Base-by-base conservation (phyloP, 2,797 vertebrate genomes). In the Threskiornis aethiopicus region DNA sequence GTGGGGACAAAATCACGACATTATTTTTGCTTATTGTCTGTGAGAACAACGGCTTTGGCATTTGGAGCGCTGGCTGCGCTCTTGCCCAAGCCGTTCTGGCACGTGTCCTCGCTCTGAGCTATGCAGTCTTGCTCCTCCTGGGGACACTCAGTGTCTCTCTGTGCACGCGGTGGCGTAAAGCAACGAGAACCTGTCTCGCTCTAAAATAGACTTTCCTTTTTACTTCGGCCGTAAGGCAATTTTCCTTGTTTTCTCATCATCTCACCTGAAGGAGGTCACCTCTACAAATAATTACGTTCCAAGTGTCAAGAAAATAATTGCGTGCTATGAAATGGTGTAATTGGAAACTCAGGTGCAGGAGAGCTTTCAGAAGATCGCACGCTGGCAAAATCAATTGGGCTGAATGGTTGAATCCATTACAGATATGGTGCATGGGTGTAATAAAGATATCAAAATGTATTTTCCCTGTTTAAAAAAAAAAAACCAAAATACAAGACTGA, bases 241-340 rank as follows among this genome's bases (percentile, higher is more conserved):
- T 84, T 70, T 41, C 31, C 29, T n/a, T 20, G 16, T 31, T 64
- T 58, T 84, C 61, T 44, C 61, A 77, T 52, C 33, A 22, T 44
- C 61, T 79, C 52, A 71, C 41, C 67, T 37, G 51, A 61, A 84
- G 72, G 52, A 79, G 28, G 73, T 81, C 69, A 57, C 29, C 55
- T 79, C 65, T 39, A 16, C 72, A 75, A 82, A 61, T 41, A 65
- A 51, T 33, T 16, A 21, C 14, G 16, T 71, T 93, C 37, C 11
- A 46, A 71, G 80, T 33, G 58, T 87, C 69, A 89, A n/a, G 42
- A 66, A 84, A 75, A 82, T 54, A 89, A 86, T 62, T 87, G 67
- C 2, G 1, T 78, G 57, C 35, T 64, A 1, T 65, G 71, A 44
- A 59, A 41, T 47, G 41, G 18, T 57, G 28, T 65, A 84, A 66